Conservation (phyloP, 2,797 vertebrate genomes). For the Poeciliopsis presidionis region DNA sequence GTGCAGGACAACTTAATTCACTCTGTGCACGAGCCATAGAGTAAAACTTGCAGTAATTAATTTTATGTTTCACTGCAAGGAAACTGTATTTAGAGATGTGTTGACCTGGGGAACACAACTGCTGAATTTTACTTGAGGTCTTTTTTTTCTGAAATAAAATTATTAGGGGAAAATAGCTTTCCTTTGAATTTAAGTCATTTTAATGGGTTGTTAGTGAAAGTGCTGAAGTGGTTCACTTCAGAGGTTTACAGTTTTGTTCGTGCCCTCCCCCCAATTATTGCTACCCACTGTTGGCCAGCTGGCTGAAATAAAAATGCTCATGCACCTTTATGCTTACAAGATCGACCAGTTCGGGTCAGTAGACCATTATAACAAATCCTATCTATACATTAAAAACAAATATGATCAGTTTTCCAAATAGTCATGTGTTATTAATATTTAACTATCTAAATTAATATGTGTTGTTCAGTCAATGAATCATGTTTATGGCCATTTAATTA, state of each 20-base stretch:
- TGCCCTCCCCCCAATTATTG: neutral
- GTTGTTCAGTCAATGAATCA: neutral
- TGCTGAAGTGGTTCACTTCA: too few relatives aligned
- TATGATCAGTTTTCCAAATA: neutral
- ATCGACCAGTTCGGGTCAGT: neutral
- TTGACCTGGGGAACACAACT: neutral
- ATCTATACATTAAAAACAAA: neutral
- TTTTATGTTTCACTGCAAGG: neutral
- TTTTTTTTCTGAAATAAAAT: neutral
- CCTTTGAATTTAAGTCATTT: neutral
- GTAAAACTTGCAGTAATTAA: neutral
- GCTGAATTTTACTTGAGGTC: neutral
- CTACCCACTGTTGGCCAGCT: neutral
- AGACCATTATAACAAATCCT: neutral
- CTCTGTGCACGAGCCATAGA: neutral
- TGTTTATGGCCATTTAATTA: neutral
- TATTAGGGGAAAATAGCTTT: neutral
- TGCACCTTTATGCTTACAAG: neutral
- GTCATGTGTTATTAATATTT: neutral
- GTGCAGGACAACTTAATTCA: neutral
- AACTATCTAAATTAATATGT: neutral
- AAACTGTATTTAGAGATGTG: neutral
- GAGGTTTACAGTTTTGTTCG: too few relatives aligned
- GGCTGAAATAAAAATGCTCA: too few relatives aligned
- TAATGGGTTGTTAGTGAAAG: too few relatives aligned